Percentiles rank a stretch among this genome's conserved stretches.
These are phyloP conservation scores for Tragelaphus scriptus DNA, from an alignment of 2,113 vertebrate species.

Conservation along the genomic window DNA sequence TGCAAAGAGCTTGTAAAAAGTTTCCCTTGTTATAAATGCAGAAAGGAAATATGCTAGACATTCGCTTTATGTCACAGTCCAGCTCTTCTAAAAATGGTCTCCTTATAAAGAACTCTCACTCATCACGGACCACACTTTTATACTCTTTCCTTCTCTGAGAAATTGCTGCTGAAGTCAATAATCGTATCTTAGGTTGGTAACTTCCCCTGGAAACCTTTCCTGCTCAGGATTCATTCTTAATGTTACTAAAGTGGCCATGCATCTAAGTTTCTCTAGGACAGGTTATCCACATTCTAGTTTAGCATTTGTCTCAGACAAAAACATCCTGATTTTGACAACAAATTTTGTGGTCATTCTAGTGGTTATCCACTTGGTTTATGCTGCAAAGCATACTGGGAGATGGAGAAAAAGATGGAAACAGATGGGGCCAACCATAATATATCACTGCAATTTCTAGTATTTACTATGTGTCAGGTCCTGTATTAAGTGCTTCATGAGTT, in stretches of 20 bases:
- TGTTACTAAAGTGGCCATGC: not conserved
- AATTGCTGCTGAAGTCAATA: not conserved
- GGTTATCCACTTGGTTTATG: not conserved
- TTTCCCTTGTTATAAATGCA: constrained; percentile 20
- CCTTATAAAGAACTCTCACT: not conserved
- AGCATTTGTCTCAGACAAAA: not conserved
- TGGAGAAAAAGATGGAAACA: constrained; percentile 2
- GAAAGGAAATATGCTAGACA: constrained; percentile 48
- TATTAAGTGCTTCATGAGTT: not conserved
- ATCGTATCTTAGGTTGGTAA: not conserved
- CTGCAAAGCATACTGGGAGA: not conserved
- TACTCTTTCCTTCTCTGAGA: not conserved
- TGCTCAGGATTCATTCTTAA: not conserved
- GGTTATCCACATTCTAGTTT: not conserved
- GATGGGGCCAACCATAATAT: not conserved
- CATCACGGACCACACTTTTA: not conserved
- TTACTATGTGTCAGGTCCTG: not conserved
- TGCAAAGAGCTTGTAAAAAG: constrained; percentile 52
- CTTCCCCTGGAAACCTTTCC: not conserved
- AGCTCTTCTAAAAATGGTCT: not conserved
- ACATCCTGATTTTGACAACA: not conserved
- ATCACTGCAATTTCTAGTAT: not conserved
- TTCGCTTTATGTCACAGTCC: not conserved
- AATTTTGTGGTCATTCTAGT: not conserved
- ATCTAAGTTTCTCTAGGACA: not conserved